These are phyloP conservation scores for Rhinoderma darwinii DNA, from an alignment of 2,113 vertebrate species.

Conservation along the genomic window DNA sequence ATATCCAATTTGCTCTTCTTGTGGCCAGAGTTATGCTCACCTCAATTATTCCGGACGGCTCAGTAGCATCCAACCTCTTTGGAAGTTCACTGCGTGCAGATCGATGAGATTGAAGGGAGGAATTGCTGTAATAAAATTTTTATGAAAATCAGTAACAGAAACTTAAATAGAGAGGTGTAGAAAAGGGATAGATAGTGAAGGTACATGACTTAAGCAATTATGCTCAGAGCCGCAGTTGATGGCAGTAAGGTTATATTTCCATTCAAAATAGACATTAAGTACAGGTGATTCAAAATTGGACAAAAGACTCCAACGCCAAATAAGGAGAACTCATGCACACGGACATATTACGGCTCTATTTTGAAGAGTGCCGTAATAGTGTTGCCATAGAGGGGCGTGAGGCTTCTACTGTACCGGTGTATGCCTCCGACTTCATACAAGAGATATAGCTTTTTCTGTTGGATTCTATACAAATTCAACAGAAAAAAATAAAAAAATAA, in stretches of 20 bases:
- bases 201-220: background rate
- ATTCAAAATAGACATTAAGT: background rate
- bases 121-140: background rate
- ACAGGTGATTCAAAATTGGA: no score
- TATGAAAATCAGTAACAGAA: background rate
- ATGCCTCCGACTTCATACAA: no score
- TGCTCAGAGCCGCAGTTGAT: background rate
- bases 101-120: constrained; percentile 6
- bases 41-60: constrained; percentile 46
- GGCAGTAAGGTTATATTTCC: background rate
- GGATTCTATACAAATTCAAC: background rate
- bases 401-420: no score
- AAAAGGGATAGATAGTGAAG: background rate
- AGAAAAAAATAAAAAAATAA: no score
- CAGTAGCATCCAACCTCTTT: constrained; percentile 55
- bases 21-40: background rate
- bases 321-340: no score
- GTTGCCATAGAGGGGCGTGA: no score
- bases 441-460: background rate
- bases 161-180: background rate
- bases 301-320: no score
- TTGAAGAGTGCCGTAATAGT: no score
- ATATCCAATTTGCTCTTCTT: background rate
- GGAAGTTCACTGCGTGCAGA: constrained; percentile 17
- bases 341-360: no score